A percentile compares a stretch with the other conserved stretches of the same genome.
These are phyloP conservation scores for Diploptera punctata DNA, from an alignment of 2,888 invertebrate genomes.

Conservation along the genomic window DNA sequence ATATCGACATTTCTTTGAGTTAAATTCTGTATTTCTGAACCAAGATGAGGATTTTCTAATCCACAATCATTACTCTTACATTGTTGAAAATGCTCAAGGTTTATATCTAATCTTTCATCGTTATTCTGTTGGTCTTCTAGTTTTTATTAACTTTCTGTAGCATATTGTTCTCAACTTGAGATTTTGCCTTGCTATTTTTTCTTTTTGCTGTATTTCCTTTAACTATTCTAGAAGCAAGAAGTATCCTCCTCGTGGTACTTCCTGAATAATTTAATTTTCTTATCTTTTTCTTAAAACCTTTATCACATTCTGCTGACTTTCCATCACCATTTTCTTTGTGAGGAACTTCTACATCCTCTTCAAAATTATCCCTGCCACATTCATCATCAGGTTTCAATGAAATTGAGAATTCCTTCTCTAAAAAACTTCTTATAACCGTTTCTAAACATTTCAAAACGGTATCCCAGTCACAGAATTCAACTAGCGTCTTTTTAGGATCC, in stretches of 20 bases:
- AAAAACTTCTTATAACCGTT: conserved; percentile 50
- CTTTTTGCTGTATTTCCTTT: conserved; percentile 1
- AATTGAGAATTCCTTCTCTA: conserved; percentile 42
- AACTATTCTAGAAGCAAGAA: neutral
- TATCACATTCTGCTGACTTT: too few relatives aligned
- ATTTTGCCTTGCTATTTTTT: too few relatives aligned
- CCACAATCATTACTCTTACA: neutral
- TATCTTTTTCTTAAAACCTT: too few relatives aligned
- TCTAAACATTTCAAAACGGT: conserved; percentile 55
- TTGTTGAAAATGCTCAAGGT: neutral
- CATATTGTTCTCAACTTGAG: too few relatives aligned
- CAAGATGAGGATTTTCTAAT: neutral
- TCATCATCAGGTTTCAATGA: too few relatives aligned
- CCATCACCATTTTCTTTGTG: too few relatives aligned
- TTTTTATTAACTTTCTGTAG: too few relatives aligned
- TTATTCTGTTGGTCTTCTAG: too few relatives aligned
- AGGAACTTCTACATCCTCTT: neutral
- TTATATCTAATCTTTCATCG: too few relatives aligned
- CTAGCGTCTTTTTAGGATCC: conserved; percentile 58
- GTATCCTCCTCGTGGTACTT: neutral
- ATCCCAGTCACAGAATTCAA: conserved; percentile 64
- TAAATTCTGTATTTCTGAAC: neutral
- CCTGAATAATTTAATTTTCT: too few relatives aligned
- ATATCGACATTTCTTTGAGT: too few relatives aligned
- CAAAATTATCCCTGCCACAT: too few relatives aligned